These are phyloP conservation scores for Misgurnus anguillicaudatus DNA, from an alignment of 2,113 vertebrate species.

Conservation along the genomic window DNA sequence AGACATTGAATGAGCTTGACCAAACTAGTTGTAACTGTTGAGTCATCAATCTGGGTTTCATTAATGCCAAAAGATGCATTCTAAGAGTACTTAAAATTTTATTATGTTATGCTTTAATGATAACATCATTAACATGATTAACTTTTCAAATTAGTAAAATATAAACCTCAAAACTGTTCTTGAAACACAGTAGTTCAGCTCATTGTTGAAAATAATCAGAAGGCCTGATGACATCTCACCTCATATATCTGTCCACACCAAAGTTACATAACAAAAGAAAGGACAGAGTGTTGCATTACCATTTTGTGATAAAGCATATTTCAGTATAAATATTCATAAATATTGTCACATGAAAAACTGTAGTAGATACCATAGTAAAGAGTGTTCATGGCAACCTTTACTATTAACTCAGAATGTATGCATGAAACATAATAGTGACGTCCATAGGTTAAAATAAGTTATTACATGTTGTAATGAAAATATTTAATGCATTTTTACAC, in stretches of 20 bases:
- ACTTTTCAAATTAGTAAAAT: not conserved
- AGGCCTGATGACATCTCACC: not conserved
- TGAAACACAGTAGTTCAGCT: not conserved
- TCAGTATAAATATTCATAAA: too few relatives aligned
- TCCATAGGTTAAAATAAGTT: too few relatives aligned
- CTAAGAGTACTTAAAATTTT: not conserved
- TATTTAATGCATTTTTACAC: too few relatives aligned
- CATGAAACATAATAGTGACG: too few relatives aligned
- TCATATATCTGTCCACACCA: not conserved
- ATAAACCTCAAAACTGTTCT: not conserved
- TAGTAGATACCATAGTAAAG: too few relatives aligned
- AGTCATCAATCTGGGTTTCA: not conserved
- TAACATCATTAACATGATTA: too few relatives aligned
- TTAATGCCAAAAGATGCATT: not conserved
- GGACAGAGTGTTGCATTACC: too few relatives aligned
- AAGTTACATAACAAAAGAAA: not conserved
- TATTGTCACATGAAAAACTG: too few relatives aligned
- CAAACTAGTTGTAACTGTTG: slow-evolving; percentile 12
- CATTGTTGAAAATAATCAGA: not conserved
- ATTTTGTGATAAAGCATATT: too few relatives aligned
- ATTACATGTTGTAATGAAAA: too few relatives aligned
- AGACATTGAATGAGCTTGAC: slow-evolving; percentile 37
- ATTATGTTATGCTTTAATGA: not conserved
- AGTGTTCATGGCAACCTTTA: too few relatives aligned
- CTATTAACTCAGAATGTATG: too few relatives aligned